Conservation (phyloP, 1,140 invertebrate species). For the Helicorthomorpha holstii region DNA sequence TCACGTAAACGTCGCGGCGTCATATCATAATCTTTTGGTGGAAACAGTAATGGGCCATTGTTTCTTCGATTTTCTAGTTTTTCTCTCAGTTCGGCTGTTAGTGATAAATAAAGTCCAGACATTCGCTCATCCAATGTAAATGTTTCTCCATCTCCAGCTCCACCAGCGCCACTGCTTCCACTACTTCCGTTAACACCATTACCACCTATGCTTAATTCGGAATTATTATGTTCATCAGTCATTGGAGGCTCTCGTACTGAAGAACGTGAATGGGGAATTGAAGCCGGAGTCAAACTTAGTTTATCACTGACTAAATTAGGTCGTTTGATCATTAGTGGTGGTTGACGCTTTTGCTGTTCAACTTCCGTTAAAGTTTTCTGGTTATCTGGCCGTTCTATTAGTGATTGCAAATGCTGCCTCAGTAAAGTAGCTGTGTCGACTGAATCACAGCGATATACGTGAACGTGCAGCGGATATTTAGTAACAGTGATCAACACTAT, state of each 20-base stretch:
- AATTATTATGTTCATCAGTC: constrained; percentile 15
- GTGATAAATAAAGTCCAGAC: constrained; percentile 64
- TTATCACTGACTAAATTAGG: constrained; percentile 15
- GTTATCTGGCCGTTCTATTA: constrained; percentile 70
- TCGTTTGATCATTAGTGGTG: too few relatives aligned
- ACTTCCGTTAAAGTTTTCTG: constrained; percentile 66
- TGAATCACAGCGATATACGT: constrained; percentile 86
- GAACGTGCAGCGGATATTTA: constrained; percentile 71
- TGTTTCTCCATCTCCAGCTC: constrained; percentile 11
- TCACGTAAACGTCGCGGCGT: constrained; percentile 45
- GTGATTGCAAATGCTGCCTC: constrained; percentile 55
- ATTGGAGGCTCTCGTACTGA: not conserved
- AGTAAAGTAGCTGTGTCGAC: constrained; percentile 76
- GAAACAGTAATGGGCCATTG: constrained; percentile 58
- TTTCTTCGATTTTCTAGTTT: constrained; percentile 43
- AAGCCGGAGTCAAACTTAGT: constrained; percentile 12
- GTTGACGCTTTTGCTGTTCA: constrained; percentile 36
- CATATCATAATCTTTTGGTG: constrained; percentile 82
- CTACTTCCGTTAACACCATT: constrained; percentile 10
- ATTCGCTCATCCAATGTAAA: constrained; percentile 33
- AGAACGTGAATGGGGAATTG: not conserved
- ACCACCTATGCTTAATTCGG: constrained; percentile 7
- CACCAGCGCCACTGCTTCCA: constrained; percentile 4
- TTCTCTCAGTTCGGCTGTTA: constrained; percentile 75
- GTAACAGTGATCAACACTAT: constrained; percentile 75